Percentiles rank a stretch among this genome's conserved stretches.
Conservation (phyloP, 2,888 invertebrate genomes). For the Meliscaeva auricollis region DNA sequence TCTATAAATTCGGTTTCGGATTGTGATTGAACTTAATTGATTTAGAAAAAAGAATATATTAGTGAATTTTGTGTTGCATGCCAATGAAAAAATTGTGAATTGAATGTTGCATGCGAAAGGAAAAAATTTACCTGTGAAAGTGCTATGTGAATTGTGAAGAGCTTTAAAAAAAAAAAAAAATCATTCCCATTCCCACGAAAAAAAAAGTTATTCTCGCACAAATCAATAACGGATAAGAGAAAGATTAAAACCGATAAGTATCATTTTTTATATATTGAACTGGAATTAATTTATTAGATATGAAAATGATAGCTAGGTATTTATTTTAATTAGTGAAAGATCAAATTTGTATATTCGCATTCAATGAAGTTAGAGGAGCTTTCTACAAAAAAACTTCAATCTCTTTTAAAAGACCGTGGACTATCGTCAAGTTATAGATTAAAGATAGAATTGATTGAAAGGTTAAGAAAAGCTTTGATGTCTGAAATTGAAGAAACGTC, state of each 20-base stretch:
- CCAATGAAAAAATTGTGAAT: neutral
- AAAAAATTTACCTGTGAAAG: slow-evolving; percentile 4
- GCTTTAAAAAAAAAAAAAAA: slow-evolving; percentile 4
- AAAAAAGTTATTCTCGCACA: neutral
- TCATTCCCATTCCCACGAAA: neutral
- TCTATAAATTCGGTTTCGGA: slow-evolving; percentile 13
- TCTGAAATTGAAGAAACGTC: slow-evolving; percentile 21
- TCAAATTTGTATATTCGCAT: slow-evolving; percentile 7
- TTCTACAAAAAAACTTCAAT: slow-evolving; percentile 25
- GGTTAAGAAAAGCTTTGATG: slow-evolving; percentile 7
- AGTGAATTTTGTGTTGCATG: slow-evolving; percentile 4
- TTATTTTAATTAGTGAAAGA: slow-evolving; percentile 9
- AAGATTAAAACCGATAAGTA: slow-evolving; percentile 22
- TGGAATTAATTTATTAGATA: neutral
- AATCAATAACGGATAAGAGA: neutral
- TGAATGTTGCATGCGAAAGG: neutral
- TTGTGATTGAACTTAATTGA: slow-evolving; percentile 18
- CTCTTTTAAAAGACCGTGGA: slow-evolving; percentile 36
- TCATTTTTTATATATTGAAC: slow-evolving; percentile 23
- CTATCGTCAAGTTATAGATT: slow-evolving; percentile 32
- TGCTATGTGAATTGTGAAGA: slow-evolving; percentile 2
- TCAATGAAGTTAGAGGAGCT: slow-evolving; percentile 47
- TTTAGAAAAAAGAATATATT: neutral
- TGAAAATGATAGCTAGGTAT: neutral
- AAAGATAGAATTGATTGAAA: slow-evolving; percentile 31